Evolutionary conservation across 2,797 vertebrate genomes (phyloP), one percentile per base, ranked within the genome.

Genomic region (Clarias fuscus): DNA sequence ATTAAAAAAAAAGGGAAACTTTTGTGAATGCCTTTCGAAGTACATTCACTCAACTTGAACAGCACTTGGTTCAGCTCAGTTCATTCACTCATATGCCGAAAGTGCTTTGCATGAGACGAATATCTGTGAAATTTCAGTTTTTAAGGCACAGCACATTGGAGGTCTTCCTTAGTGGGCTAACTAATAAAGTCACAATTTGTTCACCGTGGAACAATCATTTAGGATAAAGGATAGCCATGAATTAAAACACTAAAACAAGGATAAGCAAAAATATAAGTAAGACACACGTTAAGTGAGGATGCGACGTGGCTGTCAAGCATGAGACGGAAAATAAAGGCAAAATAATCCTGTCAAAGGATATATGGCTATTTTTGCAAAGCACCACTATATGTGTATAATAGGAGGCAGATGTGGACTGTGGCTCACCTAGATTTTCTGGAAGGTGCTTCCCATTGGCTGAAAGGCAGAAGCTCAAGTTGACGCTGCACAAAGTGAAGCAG

Each of bases 391-490:
- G 65, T 61, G 83, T 82, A 85, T 91, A 92, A 92, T 88, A 78
- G 84, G 89, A 86, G 62, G 81, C 92, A 92, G 91, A 92, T 94
- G 91, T 92, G 87, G 87, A 89, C 90, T 90, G 89, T 93, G 87
- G 90, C 96, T 98, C 92, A 98, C 97, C 97, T 62, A 98, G 94
- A 78, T 93, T 71, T 80, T 92, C 93, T 67, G 97, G 97, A 86
- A 98, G 95, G 27, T 97, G 96, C 88, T 96, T 97, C 90, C 97
- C 97, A 84, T 96, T 96, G 84, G 97, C 97, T 67, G 96, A 96
- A 92, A 98, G 94, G 92, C 97, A 98, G 95, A 97, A 98, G 93
- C 96, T 97, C 88, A 98, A 94, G 93, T 97, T 98, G 95, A 98
- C 97, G 88, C 97, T 98, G 94, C 91, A 93, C 58, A 88, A 89